Percentiles rank a stretch among this genome's conserved stretches.
These are phyloP conservation scores for Amphipoea oculea DNA, from an alignment of 2,888 invertebrate species.

Conservation along the genomic window DNA sequence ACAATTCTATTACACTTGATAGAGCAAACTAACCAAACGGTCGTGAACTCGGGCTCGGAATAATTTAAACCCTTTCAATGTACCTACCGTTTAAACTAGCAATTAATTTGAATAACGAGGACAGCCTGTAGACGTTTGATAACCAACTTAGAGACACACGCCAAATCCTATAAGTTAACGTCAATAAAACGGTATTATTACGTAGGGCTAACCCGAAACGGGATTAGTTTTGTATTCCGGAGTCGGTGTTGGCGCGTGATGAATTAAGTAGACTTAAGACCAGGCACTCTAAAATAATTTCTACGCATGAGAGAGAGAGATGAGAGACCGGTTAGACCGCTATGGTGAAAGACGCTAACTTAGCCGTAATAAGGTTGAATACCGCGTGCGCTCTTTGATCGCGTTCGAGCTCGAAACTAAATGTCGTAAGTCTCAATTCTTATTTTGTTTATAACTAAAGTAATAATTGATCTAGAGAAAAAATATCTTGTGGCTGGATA, in stretches of 20 bases:
- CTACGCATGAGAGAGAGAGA: too few species aligned
- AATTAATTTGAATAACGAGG: constrained; percentile 65
- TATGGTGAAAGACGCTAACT: too few species aligned
- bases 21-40: constrained; percentile 19
- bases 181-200: constrained; percentile 65
- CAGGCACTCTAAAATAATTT: too few species aligned
- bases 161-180: constrained; percentile 62
- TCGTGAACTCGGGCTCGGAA: constrained; percentile 28
- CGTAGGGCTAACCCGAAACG: constrained; percentile 59
- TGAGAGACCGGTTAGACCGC: too few species aligned
- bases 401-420: too few species aligned
- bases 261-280: constrained; percentile 65
- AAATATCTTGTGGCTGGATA: too few species aligned
- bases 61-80: constrained; percentile 54
- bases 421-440: too few species aligned
- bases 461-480: too few species aligned
- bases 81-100: constrained; percentile 47
- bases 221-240: constrained; percentile 63
- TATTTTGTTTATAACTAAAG: too few species aligned
- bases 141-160: constrained; percentile 63
- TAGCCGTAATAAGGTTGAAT: too few species aligned
- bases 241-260: constrained; percentile 53
- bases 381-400: too few species aligned
- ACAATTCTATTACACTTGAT: constrained; percentile 6
- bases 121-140: constrained; percentile 64